These are phyloP conservation scores for Hyalella azteca DNA, from an alignment of 2,888 invertebrate species.

Conservation along the genomic window DNA sequence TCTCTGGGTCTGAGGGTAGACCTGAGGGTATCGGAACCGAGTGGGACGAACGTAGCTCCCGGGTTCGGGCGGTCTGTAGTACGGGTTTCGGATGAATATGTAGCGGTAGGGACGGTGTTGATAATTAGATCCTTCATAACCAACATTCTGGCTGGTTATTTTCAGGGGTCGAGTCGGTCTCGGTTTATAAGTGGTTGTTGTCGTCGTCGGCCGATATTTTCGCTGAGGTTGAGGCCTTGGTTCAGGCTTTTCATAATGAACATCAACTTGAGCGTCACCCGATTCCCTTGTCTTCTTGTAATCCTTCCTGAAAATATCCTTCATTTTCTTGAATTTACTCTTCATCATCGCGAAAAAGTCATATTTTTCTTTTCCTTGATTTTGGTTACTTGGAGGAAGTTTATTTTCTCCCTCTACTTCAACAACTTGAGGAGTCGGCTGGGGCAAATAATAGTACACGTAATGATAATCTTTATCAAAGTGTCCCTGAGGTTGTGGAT, in stretches of 20 bases:
- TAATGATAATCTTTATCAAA: constrained; percentile 40
- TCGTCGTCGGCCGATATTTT: neutral
- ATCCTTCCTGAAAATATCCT: constrained; percentile 12
- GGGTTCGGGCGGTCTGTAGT: neutral
- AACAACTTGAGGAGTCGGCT: constrained; percentile 44
- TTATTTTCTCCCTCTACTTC: neutral
- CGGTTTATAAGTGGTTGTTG: neutral
- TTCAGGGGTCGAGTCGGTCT: too few relatives aligned
- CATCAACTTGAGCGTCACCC: neutral
- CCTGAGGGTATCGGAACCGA: neutral
- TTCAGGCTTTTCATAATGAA: neutral
- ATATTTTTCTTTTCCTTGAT: neutral
- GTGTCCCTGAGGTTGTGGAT: neutral
- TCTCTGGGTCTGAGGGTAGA: neutral
- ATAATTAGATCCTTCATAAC: neutral
- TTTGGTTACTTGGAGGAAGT: neutral
- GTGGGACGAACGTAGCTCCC: neutral
- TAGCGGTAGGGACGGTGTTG: neutral
- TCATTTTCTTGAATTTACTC: neutral
- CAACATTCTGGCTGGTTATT: too few relatives aligned
- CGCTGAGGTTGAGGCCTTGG: neutral
- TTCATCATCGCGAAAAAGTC: neutral
- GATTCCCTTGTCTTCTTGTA: neutral
- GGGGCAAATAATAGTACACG: constrained; percentile 50
- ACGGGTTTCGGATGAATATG: constrained; percentile 3